phyloP scores from a whole-genome alignment of 2,888 invertebrate genomes.

The Herminia tarsipennalis region DNA sequence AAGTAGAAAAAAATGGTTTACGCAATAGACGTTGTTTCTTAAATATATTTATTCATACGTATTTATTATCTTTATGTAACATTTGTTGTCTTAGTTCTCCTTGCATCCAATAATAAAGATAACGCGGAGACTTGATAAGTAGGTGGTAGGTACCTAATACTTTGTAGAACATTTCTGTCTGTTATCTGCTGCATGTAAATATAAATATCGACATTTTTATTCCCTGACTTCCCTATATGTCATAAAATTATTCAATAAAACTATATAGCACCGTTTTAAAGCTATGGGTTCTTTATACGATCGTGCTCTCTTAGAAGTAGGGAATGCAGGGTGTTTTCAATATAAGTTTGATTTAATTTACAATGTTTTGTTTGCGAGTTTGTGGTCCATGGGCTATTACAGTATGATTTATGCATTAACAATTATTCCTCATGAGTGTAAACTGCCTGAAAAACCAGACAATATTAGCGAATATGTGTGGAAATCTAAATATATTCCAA shows the following conservation, averaged over 20 bases:
- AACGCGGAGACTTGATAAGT: no score
- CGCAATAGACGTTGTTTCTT: neutral
- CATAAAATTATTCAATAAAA: no score
- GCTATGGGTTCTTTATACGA: constrained; percentile 61
- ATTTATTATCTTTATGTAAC: neutral
- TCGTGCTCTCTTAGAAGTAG: constrained; percentile 61
- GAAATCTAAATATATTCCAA: constrained; percentile 62
- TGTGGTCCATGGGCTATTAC: constrained; percentile 70
- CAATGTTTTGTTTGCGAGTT: constrained; percentile 62
- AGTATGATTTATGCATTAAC: constrained; percentile 73
- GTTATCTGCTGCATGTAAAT: no score
- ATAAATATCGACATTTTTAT: no score
- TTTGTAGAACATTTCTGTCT: no score
- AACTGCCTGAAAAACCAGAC: constrained; percentile 60
- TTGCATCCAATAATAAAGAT: no score
- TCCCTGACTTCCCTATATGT: no score
- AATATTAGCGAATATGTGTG: constrained; percentile 62
- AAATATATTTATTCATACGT: neutral
- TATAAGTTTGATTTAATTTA: constrained; percentile 69
- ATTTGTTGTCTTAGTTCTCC: no score
- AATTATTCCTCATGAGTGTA: constrained; percentile 73
- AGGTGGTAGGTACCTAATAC: no score
- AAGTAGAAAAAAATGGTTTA: no score
- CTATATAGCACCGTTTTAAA: neutral
- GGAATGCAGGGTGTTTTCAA: constrained; percentile 73